Evolutionary conservation across 1,140 invertebrate genomes (phyloP).

Genomic region (Bombus pyrosoma): DNA sequence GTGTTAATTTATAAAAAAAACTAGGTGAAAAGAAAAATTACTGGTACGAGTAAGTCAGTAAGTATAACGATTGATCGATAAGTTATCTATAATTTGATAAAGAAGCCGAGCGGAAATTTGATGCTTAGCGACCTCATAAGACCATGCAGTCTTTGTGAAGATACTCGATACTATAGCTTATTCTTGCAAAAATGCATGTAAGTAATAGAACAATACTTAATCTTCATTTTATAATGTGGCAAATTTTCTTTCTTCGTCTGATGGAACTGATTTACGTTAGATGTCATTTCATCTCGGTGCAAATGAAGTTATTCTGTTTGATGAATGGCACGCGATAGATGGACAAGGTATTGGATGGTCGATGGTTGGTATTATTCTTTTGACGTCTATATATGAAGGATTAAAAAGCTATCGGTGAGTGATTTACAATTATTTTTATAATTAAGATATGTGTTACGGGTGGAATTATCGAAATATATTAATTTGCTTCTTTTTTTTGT

Average conservation of each 20-base stretch:
- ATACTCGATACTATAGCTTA: not conserved
- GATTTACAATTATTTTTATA: not conserved
- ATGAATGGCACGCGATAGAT: slow-evolving; percentile 71
- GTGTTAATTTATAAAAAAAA: no score
- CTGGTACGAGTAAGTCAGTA: no score
- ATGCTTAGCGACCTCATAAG: slow-evolving; percentile 1
- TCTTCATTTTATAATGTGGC: not conserved
- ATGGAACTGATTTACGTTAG: slow-evolving; percentile 55
- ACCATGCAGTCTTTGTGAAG: not conserved
- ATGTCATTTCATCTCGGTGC: slow-evolving; percentile 78
- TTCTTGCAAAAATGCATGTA: slow-evolving; percentile 52
- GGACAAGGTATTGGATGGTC: slow-evolving; percentile 74
- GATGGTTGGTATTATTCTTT: slow-evolving; percentile 71
- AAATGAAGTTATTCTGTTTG: slow-evolving; percentile 76
- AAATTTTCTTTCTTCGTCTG: not conserved
- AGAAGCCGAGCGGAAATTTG: not conserved
- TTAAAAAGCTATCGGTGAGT: slow-evolving; percentile 79
- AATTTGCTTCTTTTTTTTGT: not conserved
- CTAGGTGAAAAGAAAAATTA: not conserved
- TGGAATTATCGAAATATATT: not conserved
- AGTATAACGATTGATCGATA: slow-evolving; percentile 38
- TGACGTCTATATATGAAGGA: slow-evolving; percentile 75
- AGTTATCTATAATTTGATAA: slow-evolving; percentile 57
- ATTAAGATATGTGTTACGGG: not conserved
- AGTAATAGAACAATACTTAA: not conserved